Conservation (phyloP, 2,888 invertebrate species). For the Platerodrilus igneus region DNA sequence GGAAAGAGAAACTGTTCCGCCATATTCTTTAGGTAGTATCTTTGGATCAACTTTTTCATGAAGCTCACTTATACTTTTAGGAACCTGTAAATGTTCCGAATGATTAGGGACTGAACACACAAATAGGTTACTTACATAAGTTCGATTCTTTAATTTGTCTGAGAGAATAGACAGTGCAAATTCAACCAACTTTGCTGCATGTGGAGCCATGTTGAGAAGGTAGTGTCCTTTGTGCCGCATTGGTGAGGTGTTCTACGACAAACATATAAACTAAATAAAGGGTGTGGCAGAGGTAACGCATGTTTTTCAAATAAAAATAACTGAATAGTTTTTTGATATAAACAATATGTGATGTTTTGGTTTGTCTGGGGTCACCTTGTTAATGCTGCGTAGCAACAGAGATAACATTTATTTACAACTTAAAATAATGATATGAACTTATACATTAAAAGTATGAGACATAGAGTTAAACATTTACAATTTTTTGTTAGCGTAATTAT, state of each 20-base stretch:
- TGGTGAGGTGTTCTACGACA: slow-evolving; percentile 85
- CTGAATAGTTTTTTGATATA: too few relatives aligned
- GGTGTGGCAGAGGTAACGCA: too few relatives aligned
- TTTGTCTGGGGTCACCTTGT: too few relatives aligned
- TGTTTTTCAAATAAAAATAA: too few relatives aligned
- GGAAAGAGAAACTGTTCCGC: slow-evolving; percentile 73
- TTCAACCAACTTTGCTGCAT: slow-evolving; percentile 77
- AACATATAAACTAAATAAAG: too few relatives aligned
- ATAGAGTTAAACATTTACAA: too few relatives aligned
- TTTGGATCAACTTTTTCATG: slow-evolving; percentile 65
- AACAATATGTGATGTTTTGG: too few relatives aligned
- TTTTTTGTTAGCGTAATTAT: too few relatives aligned
- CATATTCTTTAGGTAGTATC: slow-evolving; percentile 82
- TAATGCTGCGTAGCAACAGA: too few relatives aligned
- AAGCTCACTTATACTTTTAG: slow-evolving; percentile 69
- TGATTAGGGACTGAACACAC: background rate
- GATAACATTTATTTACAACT: too few relatives aligned
- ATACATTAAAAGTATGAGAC: too few relatives aligned
- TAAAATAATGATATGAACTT: too few relatives aligned
- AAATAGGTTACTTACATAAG: slow-evolving; percentile 60
- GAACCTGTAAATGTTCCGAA: slow-evolving; percentile 55
- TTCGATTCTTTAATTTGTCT: slow-evolving; percentile 77
- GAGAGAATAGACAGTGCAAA: slow-evolving; percentile 76
- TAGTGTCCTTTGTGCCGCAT: slow-evolving; percentile 88
- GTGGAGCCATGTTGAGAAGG: slow-evolving; percentile 78